Conservation (phyloP, 2,113 vertebrate species). For the Jaculus jaculus region DNA sequence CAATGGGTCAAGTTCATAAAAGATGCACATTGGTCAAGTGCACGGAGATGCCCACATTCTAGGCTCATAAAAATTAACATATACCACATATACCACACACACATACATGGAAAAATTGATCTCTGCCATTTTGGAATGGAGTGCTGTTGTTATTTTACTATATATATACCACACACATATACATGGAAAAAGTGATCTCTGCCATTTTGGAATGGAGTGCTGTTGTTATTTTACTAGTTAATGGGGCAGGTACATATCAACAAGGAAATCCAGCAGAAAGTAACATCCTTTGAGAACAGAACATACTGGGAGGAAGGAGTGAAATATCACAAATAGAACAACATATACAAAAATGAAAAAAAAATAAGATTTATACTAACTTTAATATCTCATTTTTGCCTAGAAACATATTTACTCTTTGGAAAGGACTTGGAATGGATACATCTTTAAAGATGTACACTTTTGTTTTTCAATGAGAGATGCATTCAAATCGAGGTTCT, state of each 20-base stretch:
- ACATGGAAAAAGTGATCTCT: no score
- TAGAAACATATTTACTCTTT: not conserved
- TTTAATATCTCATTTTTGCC: not conserved
- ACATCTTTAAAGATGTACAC: not conserved
- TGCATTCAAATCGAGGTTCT: not conserved
- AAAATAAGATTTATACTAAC: not conserved
- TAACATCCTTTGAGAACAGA: not conserved
- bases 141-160: no score
- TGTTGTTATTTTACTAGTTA: not conserved
- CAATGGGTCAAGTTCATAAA: no score
- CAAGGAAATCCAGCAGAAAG: not conserved
- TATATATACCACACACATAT: no score
- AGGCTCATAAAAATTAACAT: no score
- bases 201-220: no score
- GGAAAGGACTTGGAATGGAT: not conserved
- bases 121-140: no score
- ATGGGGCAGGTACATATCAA: not conserved
- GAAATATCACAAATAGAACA: not conserved
- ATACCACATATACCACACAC: no score
- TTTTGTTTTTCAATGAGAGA: not conserved
- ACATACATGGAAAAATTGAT: no score
- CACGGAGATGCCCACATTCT: not conserved
- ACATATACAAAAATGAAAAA: not conserved
- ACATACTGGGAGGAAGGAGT: not conserved
- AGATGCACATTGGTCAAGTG: no score